These are phyloP conservation scores for Leptatherina wallacei DNA, from an alignment of 2,797 vertebrate species.

Conservation along the genomic window DNA sequence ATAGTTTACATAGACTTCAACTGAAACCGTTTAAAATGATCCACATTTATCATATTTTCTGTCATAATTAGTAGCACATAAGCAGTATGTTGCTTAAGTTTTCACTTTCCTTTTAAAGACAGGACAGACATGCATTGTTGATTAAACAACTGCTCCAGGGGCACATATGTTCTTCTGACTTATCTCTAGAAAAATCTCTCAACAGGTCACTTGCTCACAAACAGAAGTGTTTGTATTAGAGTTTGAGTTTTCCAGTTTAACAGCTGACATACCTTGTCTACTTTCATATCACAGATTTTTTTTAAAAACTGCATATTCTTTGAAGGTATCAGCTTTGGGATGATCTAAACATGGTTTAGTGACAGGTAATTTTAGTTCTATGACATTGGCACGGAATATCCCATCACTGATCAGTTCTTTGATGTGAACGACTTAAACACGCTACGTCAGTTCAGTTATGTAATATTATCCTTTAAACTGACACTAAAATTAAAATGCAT, in stretches of 20 bases:
- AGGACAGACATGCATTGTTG: slow-evolving; percentile 13
- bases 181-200: slow-evolving; percentile 29
- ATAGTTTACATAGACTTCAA: background rate
- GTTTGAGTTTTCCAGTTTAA: slow-evolving; percentile 41
- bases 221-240: slow-evolving; percentile 45
- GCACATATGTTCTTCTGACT: slow-evolving; percentile 11
- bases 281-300: background rate
- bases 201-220: slow-evolving; percentile 22
- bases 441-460: slow-evolving; percentile 43
- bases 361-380: slow-evolving; percentile 12
- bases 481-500: slow-evolving; percentile 49
- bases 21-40: background rate
- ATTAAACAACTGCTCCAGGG: slow-evolving; percentile 13
- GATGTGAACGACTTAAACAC: slow-evolving; percentile 39
- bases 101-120: slow-evolving; percentile 4
- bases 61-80: background rate
- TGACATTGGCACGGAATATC: background rate
- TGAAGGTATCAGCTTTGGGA: background rate
- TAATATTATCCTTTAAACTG: slow-evolving; percentile 33
- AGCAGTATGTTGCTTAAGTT: slow-evolving; percentile 10
- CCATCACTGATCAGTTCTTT: slow-evolving; percentile 29
- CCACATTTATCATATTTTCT: background rate
- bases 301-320: background rate
- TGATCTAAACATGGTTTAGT: slow-evolving; percentile 7
- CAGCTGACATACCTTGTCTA: slow-evolving; percentile 20